These are phyloP conservation scores for Apostichopus californicus DNA, from an alignment of 35 echinoderm and acorn worm species.

Conservation along the genomic window DNA sequence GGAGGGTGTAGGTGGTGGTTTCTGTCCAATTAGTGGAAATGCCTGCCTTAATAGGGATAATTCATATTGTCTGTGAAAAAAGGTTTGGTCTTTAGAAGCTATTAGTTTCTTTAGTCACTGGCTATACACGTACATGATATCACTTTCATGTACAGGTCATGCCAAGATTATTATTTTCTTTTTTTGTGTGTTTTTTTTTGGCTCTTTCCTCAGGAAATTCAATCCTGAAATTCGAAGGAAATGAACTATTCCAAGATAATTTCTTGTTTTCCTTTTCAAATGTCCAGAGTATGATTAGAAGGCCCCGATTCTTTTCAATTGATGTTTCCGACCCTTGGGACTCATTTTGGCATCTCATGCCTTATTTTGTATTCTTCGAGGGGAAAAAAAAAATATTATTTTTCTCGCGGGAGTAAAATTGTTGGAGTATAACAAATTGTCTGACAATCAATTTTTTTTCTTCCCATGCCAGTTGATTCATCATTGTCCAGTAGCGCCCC, in stretches of 20 bases:
- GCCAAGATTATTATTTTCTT: not conserved
- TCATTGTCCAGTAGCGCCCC: conserved; percentile 92
- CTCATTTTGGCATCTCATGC: not conserved
- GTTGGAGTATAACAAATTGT: not conserved
- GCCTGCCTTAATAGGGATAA: too few species aligned
- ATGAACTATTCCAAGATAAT: not conserved
- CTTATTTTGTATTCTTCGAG: not conserved
- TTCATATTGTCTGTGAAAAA: too few species aligned
- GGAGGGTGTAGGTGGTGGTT: too few species aligned
- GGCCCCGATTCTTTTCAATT: not conserved
- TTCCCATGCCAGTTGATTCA: conserved; percentile 81
- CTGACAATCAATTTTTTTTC: not conserved
- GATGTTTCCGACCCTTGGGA: too few species aligned
- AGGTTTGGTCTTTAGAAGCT: too few species aligned
- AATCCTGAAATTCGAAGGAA: not conserved
- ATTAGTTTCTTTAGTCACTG: too few species aligned
- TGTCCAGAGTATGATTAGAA: not conserved
- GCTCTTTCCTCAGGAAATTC: not conserved
- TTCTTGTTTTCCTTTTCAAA: conserved; percentile 1
- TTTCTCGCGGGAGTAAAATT: not conserved
- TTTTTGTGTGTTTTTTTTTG: not conserved
- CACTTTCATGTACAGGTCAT: too few species aligned
- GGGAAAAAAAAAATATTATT: not conserved
- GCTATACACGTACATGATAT: too few species aligned
- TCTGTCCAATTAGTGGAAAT: too few species aligned